Evolutionary conservation across 2,888 invertebrate genomes (phyloP).

Genomic region (Agonopterix arenella): DNA sequence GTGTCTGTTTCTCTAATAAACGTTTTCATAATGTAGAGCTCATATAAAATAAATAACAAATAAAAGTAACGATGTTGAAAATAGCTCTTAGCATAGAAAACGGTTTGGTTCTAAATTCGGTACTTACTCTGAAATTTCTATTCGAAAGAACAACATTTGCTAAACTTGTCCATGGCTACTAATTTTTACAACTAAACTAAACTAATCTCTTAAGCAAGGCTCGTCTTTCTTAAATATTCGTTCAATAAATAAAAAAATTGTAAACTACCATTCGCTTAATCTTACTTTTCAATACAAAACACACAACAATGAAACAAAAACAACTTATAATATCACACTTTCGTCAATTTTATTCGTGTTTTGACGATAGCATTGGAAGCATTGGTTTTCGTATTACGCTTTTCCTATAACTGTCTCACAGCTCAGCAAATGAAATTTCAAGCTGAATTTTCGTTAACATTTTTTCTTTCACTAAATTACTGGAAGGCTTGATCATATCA

Average conservation of each 20-base stretch:
- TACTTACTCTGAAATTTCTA: conserved; percentile 11
- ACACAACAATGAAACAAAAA: conserved; percentile 75
- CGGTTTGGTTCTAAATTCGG: no score
- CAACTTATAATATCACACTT: conserved; percentile 73
- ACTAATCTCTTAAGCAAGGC: conserved; percentile 72
- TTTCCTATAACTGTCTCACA: conserved; percentile 56
- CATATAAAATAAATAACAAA: no score
- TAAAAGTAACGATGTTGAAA: no score
- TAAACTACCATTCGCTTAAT: conserved; percentile 52
- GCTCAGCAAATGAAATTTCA: conserved; percentile 63
- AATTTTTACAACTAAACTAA: conserved; percentile 66
- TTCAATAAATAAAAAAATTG: conserved; percentile 69
- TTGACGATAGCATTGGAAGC: conserved; percentile 63
- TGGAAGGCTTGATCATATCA: conserved; percentile 75
- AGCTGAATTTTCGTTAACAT: conserved; percentile 54
- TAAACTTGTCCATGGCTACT: conserved; percentile 43
- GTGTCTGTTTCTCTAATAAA: not conserved
- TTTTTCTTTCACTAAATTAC: conserved; percentile 66
- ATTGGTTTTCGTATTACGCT: conserved; percentile 38
- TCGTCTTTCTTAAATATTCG: conserved; percentile 72
- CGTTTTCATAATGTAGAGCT: no score
- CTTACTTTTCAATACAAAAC: conserved; percentile 66
- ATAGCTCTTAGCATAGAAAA: no score
- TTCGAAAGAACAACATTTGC: conserved; percentile 36
- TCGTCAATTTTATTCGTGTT: conserved; percentile 50